phyloP scores from a whole-genome alignment of 2,888 invertebrate genomes.

The Camptogramma bilineatum region DNA sequence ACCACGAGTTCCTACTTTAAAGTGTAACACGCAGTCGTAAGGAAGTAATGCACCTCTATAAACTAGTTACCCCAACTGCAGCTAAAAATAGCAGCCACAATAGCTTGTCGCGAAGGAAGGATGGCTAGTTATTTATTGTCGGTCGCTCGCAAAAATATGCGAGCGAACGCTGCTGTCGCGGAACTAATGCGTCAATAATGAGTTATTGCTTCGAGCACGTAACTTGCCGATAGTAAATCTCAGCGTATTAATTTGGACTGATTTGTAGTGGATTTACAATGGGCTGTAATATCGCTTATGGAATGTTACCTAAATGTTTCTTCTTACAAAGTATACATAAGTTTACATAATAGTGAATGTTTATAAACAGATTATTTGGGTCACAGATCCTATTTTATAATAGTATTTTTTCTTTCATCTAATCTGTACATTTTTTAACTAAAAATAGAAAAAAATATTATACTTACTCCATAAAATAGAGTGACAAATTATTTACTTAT shows the following conservation, averaged over 20 bases:
- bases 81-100: slow-evolving; percentile 31
- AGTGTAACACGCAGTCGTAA: neutral
- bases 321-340: neutral
- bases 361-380: no score
- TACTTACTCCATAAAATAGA: slow-evolving; percentile 24
- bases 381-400: no score
- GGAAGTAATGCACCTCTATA: slow-evolving; percentile 11
- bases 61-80: slow-evolving; percentile 21
- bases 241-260: slow-evolving; percentile 27
- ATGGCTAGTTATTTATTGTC: slow-evolving; percentile 45
- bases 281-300: neutral
- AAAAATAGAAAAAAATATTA: no score
- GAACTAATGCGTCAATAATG: slow-evolving; percentile 65
- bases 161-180: slow-evolving; percentile 49
- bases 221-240: slow-evolving; percentile 34
- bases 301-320: slow-evolving; percentile 2
- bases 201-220: slow-evolving; percentile 47
- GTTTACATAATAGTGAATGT: no score
- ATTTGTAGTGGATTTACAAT: slow-evolving; percentile 15
- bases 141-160: slow-evolving; percentile 54
- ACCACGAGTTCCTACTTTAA: neutral
- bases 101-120: slow-evolving; percentile 38
- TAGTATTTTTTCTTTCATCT: no score
- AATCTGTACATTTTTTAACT: no score
- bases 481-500: slow-evolving; percentile 53